Evolutionary conservation across 2,888 invertebrate genomes (phyloP).

Genomic region (Hirtodrosophila trivittata): DNA sequence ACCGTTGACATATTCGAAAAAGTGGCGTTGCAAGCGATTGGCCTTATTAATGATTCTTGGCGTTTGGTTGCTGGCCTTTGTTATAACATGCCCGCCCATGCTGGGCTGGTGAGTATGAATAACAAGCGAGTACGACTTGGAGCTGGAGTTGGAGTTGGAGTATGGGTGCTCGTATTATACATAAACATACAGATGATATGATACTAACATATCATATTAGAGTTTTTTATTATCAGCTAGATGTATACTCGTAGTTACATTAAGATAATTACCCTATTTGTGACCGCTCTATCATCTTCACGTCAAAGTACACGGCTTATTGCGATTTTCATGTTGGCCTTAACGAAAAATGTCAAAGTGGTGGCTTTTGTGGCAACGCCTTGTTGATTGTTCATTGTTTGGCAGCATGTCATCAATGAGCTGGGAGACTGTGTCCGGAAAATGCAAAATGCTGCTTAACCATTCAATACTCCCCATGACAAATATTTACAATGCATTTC

Average conservation of each 20-base stretch:
- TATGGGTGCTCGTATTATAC: no score
- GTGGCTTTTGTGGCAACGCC: not conserved
- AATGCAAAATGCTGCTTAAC: no score
- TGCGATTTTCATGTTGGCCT: not conserved
- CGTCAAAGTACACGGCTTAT: not conserved
- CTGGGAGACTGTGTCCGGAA: no score
- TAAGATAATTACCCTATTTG: not conserved
- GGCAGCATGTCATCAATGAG: not conserved
- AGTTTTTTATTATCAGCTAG: no score
- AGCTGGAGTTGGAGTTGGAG: no score
- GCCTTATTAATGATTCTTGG: slow-evolving; percentile 94
- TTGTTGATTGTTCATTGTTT: not conserved
- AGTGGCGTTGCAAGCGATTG: slow-evolving; percentile 92
- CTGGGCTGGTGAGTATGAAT: slow-evolving; percentile 90
- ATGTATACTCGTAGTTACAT: not conserved
- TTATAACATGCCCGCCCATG: slow-evolving; percentile 97
- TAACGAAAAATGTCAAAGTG: not conserved
- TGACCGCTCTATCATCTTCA: not conserved
- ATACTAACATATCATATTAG: no score
- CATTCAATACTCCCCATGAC: not conserved
- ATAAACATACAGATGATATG: no score
- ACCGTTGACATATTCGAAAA: slow-evolving; percentile 95
- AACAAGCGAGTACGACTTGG: no score
- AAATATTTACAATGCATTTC: not conserved
- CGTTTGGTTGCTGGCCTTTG: slow-evolving; percentile 95